Evolutionary conservation across 2,888 invertebrate species (phyloP).

Genomic region (Ichneumoninae sp.): DNA sequence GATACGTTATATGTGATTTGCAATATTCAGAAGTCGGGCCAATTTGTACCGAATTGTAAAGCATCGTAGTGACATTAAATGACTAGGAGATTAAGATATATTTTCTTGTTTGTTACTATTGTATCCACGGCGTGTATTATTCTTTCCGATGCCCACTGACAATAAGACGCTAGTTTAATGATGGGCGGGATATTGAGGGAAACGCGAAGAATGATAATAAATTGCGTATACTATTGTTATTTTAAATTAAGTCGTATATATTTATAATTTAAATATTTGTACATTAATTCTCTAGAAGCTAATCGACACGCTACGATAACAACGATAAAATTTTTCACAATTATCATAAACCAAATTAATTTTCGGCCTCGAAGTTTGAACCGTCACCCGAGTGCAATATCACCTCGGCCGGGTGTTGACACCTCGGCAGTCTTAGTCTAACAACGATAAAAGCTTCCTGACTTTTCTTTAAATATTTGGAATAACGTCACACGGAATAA

Average conservation of each 20-base stretch:
- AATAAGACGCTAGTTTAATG: not conserved
- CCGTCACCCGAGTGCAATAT: slow-evolving; percentile 18
- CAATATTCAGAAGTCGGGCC: slow-evolving; percentile 37
- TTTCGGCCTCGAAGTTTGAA: slow-evolving; percentile 21
- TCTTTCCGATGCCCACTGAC: slow-evolving; percentile 5
- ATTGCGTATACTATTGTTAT: not conserved
- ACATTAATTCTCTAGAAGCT: slow-evolving; percentile 50
- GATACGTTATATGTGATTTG: slow-evolving; percentile 40
- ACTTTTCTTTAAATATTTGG: not conserved
- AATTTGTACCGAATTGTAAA: slow-evolving; percentile 55
- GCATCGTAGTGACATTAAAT: slow-evolving; percentile 38
- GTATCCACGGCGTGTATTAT: not conserved
- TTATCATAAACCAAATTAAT: slow-evolving; percentile 20
- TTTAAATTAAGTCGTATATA: slow-evolving; percentile 50
- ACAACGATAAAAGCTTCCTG: slow-evolving; percentile 47
- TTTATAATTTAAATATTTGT: slow-evolving; percentile 58
- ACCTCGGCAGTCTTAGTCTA: slow-evolving; percentile 51
- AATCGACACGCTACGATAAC: slow-evolving; percentile 37
- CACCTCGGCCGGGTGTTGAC: not conserved
- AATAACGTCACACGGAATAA: slow-evolving; percentile 12
- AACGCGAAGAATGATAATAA: not conserved
- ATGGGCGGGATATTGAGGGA: not conserved
- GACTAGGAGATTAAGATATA: not conserved
- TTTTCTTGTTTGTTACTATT: not conserved
- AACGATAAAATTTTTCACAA: slow-evolving; percentile 43